Evolutionary conservation across 2,113 vertebrate genomes (phyloP).

Genomic region (Alouatta palliata): DNA sequence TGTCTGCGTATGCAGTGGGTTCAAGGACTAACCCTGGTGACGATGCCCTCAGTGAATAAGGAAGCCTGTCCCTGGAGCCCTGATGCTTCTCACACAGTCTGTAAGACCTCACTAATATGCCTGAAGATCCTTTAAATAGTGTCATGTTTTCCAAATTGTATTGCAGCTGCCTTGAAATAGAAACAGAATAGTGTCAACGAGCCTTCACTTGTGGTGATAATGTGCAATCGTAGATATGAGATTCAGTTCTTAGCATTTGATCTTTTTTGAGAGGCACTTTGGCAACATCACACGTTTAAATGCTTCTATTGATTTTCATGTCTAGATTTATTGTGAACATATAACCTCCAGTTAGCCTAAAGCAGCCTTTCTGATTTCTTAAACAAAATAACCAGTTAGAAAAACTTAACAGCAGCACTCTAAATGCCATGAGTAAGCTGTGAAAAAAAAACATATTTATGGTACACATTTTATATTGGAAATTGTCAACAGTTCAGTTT

Average conservation of each 20-base stretch:
- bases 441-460: slow-evolving; percentile 31
- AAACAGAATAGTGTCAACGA: slow-evolving; percentile 40
- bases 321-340: slow-evolving; percentile 79
- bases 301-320: slow-evolving; percentile 85
- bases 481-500: slow-evolving; percentile 5
- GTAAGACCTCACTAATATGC: neutral
- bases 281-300: slow-evolving; percentile 79
- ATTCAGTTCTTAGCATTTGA: slow-evolving; percentile 74
- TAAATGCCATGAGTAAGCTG: neutral
- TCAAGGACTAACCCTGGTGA: neutral
- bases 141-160: slow-evolving; percentile 38
- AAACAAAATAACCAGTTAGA: slow-evolving; percentile 71
- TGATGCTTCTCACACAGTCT: neutral
- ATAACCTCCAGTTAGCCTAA: slow-evolving; percentile 74
- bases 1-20: neutral
- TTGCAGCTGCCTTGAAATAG: slow-evolving; percentile 35
- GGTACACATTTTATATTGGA: neutral
- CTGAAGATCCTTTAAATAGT: slow-evolving; percentile 15
- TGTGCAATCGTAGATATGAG: slow-evolving; percentile 1
- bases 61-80: neutral
- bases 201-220: slow-evolving; percentile 55
- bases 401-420: neutral
- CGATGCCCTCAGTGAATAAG: neutral
- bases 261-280: slow-evolving; percentile 79
- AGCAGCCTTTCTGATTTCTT: slow-evolving; percentile 73